Conservation (phyloP, 2,797 vertebrate species). For the Brachymystax lenok region DNA sequence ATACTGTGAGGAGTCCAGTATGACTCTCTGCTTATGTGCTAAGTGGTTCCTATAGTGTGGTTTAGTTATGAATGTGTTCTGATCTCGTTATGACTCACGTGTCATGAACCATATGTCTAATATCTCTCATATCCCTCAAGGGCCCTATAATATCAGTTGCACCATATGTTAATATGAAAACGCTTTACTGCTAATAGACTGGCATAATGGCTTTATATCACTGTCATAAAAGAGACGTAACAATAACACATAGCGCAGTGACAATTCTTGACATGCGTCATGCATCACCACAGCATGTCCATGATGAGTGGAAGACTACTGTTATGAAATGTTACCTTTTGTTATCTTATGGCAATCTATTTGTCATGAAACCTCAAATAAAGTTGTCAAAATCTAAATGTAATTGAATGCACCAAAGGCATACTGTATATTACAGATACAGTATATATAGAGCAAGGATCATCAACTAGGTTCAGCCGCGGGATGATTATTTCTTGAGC, state of each 20-base stretch:
- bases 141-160: background rate
- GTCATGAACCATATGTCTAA: constrained; percentile 62
- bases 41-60: constrained; percentile 44
- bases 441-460: too few species aligned
- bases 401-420: too few species aligned
- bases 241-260: background rate
- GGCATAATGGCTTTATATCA: background rate
- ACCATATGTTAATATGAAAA: background rate
- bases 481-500: too few species aligned
- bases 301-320: too few species aligned
- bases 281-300: too few species aligned
- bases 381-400: too few species aligned
- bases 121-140: constrained; percentile 65
- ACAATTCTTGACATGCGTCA: too few species aligned
- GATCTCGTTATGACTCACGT: constrained; percentile 72
- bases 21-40: background rate
- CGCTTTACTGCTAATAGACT: background rate
- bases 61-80: constrained; percentile 62
- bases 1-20: background rate
- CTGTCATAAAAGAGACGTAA: background rate
- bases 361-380: too few species aligned
- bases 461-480: too few species aligned
- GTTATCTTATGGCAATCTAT: too few species aligned
- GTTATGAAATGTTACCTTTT: too few species aligned
- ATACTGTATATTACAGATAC: too few species aligned